phyloP scores from a whole-genome alignment of 2,888 invertebrate species.

The Cephus pulcher region DNA sequence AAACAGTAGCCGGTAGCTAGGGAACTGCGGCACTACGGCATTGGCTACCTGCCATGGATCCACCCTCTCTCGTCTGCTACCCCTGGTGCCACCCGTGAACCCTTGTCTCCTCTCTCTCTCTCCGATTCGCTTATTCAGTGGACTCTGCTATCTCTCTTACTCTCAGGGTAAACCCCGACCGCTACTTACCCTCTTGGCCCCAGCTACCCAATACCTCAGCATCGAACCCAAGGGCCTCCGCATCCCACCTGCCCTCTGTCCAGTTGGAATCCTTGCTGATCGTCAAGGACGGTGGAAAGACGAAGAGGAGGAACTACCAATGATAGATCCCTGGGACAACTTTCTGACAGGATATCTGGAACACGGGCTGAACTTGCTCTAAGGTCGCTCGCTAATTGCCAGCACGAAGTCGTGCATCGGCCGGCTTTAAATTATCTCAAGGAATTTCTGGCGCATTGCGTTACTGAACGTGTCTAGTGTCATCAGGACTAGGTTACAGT shows the following conservation, averaged over 20 bases:
- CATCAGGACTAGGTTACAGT: too few relatives aligned
- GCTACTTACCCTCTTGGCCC: conserved; percentile 18
- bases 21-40: conserved; percentile 56
- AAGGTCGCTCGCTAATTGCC: background rate
- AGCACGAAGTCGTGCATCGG: background rate
- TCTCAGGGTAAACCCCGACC: background rate
- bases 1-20: conserved; percentile 33
- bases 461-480: too few relatives aligned
- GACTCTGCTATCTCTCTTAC: background rate
- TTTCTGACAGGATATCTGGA: background rate
- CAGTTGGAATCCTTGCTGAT: background rate
- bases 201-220: background rate
- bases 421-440: too few relatives aligned
- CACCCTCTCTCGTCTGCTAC: conserved; percentile 38
- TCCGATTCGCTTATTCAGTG: background rate
- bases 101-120: background rate
- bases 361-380: background rate
- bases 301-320: background rate
- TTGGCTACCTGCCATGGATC: conserved; percentile 53
- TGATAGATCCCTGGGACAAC: background rate
- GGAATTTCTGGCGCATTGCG: too few relatives aligned
- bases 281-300: background rate
- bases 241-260: background rate
- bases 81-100: conserved; percentile 12
- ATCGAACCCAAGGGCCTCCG: background rate